Evolutionary conservation across 2,888 invertebrate species (phyloP), one percentile per base, ranked within the genome.

Genomic region (Drosophila imparisetae): DNA sequence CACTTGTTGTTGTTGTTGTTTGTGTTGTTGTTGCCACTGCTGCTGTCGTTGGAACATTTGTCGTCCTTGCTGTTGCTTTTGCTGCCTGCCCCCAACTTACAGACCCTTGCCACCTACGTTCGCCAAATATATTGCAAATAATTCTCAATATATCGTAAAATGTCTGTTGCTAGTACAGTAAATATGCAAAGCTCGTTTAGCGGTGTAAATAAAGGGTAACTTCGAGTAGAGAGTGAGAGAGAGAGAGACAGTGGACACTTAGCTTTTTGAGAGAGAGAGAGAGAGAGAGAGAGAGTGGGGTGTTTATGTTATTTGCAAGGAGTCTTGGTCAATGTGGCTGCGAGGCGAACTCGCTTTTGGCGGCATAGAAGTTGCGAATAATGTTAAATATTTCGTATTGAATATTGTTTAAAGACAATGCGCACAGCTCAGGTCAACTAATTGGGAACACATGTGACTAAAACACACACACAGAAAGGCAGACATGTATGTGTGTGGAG

Each of bases 141-240:
- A 90, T 86, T 89, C 83, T 88, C 90, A 90, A 89, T 89, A 89
- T 86, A 89, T 89, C 90, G 86, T 88, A 88, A 82, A 90, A 89
- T 89, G 90, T 89, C 90, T 89, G 89, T 76, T 86, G 81, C 72
- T 71, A 77, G 89, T 89, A 73, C 84, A 90, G 84, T 90, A 88
- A 88, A 90, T 89, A 88, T 88, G 90, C 87, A 88, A 89, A 86
- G 86, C 89, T 89, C 89, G 89, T 89, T 89, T 86, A 89, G 85
- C 87, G 76, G 80, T 73, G 84, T 78, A 83, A 85, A 78, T 75
- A 86, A 71, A 79, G 74, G 62, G 67, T 50, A 67, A 50, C 40
- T 57, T 36, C 57, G 57, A 57, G 21, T 18, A 29, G 29, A 38
- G 40, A 2, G 29, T 6, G 36, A 3, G 30, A 6, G 15, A 1